These are phyloP conservation scores for Nasalis larvatus DNA, from an alignment of 2,113 vertebrate genomes.

Conservation along the genomic window DNA sequence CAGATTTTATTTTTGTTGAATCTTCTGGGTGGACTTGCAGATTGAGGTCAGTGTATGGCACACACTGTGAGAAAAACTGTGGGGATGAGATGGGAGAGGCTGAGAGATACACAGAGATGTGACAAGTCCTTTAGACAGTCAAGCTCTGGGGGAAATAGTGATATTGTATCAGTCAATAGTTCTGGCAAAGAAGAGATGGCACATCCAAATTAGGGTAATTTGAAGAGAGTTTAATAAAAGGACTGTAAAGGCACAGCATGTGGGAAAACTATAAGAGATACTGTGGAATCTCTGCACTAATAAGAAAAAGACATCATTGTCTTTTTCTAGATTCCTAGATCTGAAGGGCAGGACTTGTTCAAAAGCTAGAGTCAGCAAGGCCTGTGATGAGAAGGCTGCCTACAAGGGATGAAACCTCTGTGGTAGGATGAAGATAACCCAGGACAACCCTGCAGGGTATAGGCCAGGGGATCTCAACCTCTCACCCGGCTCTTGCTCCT, in stretches of 20 bases:
- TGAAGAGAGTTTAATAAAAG: background rate
- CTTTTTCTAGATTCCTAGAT: background rate
- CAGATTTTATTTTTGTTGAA: background rate
- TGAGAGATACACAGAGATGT: background rate
- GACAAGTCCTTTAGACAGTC: background rate
- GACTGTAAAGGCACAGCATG: background rate
- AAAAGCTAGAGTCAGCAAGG: background rate
- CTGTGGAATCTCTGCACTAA: background rate
- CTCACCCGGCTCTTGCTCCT: background rate
- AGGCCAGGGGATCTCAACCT: background rate
- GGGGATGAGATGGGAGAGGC: background rate
- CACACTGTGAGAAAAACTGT: background rate
- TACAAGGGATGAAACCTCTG: background rate
- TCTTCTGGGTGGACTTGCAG: background rate
- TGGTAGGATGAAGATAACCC: fast-evolving
- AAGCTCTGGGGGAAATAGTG: background rate
- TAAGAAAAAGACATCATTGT: background rate
- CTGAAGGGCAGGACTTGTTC: background rate
- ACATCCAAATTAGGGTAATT: background rate
- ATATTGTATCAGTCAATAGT: background rate
- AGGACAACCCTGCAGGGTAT: background rate
- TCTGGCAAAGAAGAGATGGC: background rate
- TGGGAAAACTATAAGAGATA: background rate
- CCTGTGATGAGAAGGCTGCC: background rate
- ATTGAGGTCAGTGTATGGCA: background rate